These are phyloP conservation scores for Atherinomorus stipes DNA, from an alignment of 2,113 vertebrate genomes.

Conservation along the genomic window DNA sequence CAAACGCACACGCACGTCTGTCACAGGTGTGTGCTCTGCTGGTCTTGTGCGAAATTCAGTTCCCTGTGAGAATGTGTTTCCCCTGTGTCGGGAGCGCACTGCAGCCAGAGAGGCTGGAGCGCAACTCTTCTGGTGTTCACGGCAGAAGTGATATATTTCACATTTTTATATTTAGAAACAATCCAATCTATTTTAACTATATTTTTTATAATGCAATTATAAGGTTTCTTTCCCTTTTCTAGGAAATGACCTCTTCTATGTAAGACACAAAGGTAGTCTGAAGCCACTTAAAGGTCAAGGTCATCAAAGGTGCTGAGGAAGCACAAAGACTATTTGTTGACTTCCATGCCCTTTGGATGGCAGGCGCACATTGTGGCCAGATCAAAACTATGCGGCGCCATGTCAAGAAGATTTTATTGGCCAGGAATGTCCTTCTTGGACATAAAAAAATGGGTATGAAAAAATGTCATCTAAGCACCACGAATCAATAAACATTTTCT, in stretches of 20 bases:
- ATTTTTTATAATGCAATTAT: neutral
- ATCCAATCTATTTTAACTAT: too few species aligned
- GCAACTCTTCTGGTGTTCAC: too few species aligned
- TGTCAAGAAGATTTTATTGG: neutral
- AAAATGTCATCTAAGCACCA: neutral
- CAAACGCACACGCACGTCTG: too few species aligned
- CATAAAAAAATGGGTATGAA: constrained; percentile 6
- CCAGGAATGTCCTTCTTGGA: too few species aligned
- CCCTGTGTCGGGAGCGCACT: too few species aligned
- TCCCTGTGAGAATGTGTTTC: too few species aligned
- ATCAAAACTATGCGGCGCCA: neutral
- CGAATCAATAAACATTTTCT: neutral
- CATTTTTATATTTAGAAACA: too few species aligned
- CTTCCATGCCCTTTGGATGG: neutral
- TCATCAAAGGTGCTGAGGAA: constrained; percentile 1
- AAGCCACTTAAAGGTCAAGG: neutral
- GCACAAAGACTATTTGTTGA: neutral
- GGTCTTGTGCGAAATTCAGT: too few species aligned
- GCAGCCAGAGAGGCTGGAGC: too few species aligned
- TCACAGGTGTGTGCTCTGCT: too few species aligned
- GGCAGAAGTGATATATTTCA: too few species aligned
- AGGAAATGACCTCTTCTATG: constrained; percentile 5
- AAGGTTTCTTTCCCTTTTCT: neutral
- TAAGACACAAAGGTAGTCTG: neutral
- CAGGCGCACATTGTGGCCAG: constrained; percentile 1